Evolutionary conservation across 2,797 vertebrate species (phyloP), one percentile per base, ranked within the genome.

Genomic region (Petrocephalus schoutedeni): DNA sequence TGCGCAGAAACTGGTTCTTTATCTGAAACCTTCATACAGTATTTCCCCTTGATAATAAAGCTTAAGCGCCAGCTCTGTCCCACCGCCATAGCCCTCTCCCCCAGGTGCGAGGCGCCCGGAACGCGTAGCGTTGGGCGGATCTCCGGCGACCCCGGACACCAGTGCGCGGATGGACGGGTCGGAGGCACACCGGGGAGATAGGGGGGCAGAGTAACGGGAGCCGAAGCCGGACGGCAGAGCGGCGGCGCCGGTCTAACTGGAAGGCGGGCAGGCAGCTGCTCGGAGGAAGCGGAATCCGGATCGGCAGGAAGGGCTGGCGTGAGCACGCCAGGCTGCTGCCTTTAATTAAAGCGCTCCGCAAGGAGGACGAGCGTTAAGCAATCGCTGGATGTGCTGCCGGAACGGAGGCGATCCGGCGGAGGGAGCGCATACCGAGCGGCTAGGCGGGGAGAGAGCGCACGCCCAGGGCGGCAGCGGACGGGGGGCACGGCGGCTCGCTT

Each of bases 281-380:
- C 32, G 51, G 82, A 71, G 82, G 82, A 88, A 88, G 36, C 51
- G 14, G 87, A 87, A 87, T 88, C 80, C 45, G 51, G 82, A 9
- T 28, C 5, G 9, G 85, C 85, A 86, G 87, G 77, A 88, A 85
- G 87, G 61, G 82, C 59, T 36, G 59, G 4, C 57, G 45, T 36
- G 6, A 28, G 21, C 51, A 14, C n/a, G 21, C 21, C 51, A 23
- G 21, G 45, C 21, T 23, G 82, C 9, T 7, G 51, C 45, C 14
- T 28, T 28, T 12, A 28, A 28, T 28, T 12, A 28, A 28, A 28
- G 28, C 21, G 61, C 23, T 64, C 9, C 8, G 61, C 28, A 3
- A 28, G 21, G 21, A 28, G 9, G 21, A 64, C 9, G 32, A 82
- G 32, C 45, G 16, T 45, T 45, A 45, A 82, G 77, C 16, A 51